phyloP scores from a whole-genome alignment of 2,113 vertebrate genomes.

The Malurus cyaneus region DNA sequence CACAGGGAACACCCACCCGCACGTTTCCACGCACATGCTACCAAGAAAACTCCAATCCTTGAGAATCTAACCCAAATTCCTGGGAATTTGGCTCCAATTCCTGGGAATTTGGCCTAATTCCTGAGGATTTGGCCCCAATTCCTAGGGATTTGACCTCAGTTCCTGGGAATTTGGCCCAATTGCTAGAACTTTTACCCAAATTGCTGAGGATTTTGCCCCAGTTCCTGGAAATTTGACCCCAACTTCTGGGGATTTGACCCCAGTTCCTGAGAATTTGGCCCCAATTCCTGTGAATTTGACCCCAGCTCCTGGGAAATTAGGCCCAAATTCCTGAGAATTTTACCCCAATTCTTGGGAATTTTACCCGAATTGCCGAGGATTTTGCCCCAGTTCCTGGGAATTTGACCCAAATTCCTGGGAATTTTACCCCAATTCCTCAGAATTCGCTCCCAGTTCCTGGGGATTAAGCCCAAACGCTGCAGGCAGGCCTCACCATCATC shows the following conservation, averaged over 20 bases:
- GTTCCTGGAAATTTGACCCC: not conserved
- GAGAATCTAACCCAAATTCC: not conserved
- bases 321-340: too few relatives aligned
- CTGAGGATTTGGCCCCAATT: not conserved
- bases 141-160: not conserved
- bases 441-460: not conserved
- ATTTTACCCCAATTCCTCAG: not conserved
- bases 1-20: rapidly evolving
- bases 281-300: not conserved
- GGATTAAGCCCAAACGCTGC: rapidly evolving
- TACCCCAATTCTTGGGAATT: too few relatives aligned
- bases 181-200: not conserved
- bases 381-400: not conserved
- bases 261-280: not conserved
- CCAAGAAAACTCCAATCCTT: too few relatives aligned
- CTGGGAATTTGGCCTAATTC: not conserved
- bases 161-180: too few relatives aligned
- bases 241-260: not conserved
- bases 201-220: not conserved
- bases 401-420: not conserved
- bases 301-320: too few relatives aligned
- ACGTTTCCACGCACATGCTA: too few relatives aligned
- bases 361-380: too few relatives aligned
- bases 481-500: slow-evolving; percentile 80
- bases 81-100: not conserved